Evolutionary conservation across 23 tunicate genomes (phyloP), one percentile per base, ranked within the genome.

Genomic region (Clavelina lepadiformis): DNA sequence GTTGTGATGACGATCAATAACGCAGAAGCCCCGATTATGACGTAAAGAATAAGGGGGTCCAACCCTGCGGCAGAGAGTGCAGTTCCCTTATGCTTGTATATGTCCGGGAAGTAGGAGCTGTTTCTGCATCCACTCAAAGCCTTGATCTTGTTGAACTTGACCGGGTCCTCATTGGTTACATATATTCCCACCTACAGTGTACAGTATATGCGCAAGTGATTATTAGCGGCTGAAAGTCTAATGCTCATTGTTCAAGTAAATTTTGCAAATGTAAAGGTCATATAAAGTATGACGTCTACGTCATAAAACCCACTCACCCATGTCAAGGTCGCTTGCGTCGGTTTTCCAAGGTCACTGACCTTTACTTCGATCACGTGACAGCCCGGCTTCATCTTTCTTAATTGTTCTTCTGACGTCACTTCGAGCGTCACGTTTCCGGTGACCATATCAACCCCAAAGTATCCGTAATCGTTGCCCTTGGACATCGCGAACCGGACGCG

Each of bases 281-380:
- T n/a, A n/a, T n/a, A n/a, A n/a, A n/a, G n/a, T n/a, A n/a, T n/a
- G n/a, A n/a, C n/a, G n/a, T n/a, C n/a, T n/a, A n/a, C n/a, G n/a
- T n/a, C n/a, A n/a, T n/a, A n/a, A n/a, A n/a, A n/a, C n/a, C 20
- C 5, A 71, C 95, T 78, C 29, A 78, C 95, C 72, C 77, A 86
- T 6, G 95, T 73, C 0, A 58, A 18, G 8, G 85, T 28, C 3
- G 18, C 5, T 5, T 15, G 30, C 13, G n/a, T 34, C 31, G 85
- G 76, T 25, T 70, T 72, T 19, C 95, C 95, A 37, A 86, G 36
- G 33, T 86, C 95, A 28, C 70, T 71, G 44, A 78, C 84, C 1
- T 45, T 28, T 15, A 86, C 46, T 58, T 78, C 65, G 36, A 86
- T 53, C 50, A 86, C 80, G 67, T 77, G 95, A 65, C 95, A 86